Evolutionary conservation across 2,797 vertebrate species (phyloP).

Genomic region (Pseudomugil tenellus): DNA sequence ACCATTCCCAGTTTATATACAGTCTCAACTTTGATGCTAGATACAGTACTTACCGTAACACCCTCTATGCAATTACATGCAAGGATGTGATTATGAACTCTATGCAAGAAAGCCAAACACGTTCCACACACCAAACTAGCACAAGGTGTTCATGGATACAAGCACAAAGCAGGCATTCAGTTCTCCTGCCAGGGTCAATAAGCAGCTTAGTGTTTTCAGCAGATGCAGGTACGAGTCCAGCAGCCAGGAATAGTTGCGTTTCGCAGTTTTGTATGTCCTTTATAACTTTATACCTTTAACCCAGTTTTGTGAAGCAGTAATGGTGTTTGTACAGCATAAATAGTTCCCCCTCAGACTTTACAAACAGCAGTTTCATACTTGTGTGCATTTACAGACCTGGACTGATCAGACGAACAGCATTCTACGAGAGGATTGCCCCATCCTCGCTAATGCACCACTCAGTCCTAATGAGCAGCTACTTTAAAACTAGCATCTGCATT

Average conservation of each 20-base stretch:
- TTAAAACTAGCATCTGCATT: background rate
- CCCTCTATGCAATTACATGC: slow-evolving; percentile 32
- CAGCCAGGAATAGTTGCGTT: slow-evolving; percentile 10
- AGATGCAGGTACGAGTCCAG: slow-evolving; percentile 11
- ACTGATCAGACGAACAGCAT: background rate
- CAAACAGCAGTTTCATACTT: background rate
- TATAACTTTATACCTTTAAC: slow-evolving; percentile 19
- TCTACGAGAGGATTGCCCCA: background rate
- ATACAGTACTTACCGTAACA: slow-evolving; percentile 1
- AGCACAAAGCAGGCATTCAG: slow-evolving; percentile 37
- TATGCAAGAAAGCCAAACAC: slow-evolving; percentile 38
- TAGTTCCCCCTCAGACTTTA: background rate
- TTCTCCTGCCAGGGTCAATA: slow-evolving; percentile 9
- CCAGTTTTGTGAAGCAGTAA: background rate
- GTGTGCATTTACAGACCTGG: background rate
- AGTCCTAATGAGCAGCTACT: background rate
- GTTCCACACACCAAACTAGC: slow-evolving; percentile 5
- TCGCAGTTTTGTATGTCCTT: background rate
- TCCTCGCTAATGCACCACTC: background rate
- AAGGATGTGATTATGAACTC: slow-evolving; percentile 27
- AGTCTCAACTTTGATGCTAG: background rate
- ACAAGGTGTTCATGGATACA: slow-evolving; percentile 8
- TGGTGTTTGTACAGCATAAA: background rate
- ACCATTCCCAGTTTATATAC: background rate
- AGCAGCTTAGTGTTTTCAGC: slow-evolving; percentile 20